These are phyloP conservation scores for Phalacrocorax carbo DNA, from an alignment of 2,113 vertebrate genomes.

Conservation along the genomic window DNA sequence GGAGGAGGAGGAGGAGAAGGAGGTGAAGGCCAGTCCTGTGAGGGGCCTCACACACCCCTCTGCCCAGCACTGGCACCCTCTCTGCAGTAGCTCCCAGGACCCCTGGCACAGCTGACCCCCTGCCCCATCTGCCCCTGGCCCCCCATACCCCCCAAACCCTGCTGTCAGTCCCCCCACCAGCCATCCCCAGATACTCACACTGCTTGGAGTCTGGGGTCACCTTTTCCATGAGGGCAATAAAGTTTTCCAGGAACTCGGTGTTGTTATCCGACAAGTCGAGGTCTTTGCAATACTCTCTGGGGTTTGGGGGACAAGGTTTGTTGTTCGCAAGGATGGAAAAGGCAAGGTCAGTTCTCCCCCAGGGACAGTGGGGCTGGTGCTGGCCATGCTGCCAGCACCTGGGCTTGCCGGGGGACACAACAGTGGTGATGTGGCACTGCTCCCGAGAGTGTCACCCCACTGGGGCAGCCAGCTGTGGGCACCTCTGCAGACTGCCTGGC, in stretches of 20 bases:
- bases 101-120: not conserved
- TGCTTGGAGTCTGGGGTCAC: conserved; percentile 98
- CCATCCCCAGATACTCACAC: conserved; percentile 80
- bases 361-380: fast-evolving
- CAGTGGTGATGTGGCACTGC: not conserved
- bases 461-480: not conserved
- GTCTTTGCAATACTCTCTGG: conserved; percentile 98
- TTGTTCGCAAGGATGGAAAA: conserved; percentile 57
- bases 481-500: not conserved
- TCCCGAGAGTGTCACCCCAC: not conserved
- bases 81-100: not conserved
- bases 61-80: not conserved
- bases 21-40: not conserved
- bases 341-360: conserved; percentile 52
- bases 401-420: not conserved
- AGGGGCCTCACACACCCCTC: not conserved
- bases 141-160: fast-evolving
- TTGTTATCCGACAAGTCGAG: conserved; percentile 97
- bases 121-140: not conserved
- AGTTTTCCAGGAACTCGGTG: conserved; percentile 98
- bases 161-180: not conserved
- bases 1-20: not conserved
- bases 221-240: conserved; percentile 99
- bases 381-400: not conserved
- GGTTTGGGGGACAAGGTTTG: conserved; percentile 67